Evolutionary conservation across 2,797 vertebrate species (phyloP).

Genomic region (Spheniscus humboldti): DNA sequence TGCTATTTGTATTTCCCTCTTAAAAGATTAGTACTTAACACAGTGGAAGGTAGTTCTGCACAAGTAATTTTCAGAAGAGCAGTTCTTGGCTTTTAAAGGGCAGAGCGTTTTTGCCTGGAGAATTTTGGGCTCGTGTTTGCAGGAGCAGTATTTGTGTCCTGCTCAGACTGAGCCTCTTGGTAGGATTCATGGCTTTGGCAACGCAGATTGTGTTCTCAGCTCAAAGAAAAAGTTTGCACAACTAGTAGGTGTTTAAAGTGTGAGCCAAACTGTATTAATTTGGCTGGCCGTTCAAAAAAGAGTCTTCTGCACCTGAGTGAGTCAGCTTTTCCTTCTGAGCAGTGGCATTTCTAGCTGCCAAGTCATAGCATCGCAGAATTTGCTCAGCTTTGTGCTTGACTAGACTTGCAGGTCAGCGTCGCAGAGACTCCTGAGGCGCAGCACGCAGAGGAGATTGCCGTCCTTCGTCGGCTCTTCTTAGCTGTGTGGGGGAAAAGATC

Average conservation of each 20-base stretch:
- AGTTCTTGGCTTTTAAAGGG: not conserved
- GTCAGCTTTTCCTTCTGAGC: not conserved
- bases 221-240: not conserved
- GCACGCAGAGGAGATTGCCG: not conserved
- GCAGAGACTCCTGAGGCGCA: accelerated
- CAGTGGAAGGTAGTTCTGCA: not conserved
- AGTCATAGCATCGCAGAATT: not conserved
- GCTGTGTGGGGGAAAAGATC: not conserved
- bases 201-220: not conserved
- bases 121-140: not conserved
- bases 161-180: not conserved
- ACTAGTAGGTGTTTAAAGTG: not conserved
- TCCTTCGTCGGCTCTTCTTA: accelerated
- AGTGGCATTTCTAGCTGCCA: not conserved
- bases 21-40: not conserved
- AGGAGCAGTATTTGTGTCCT: accelerated
- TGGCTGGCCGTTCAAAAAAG: not conserved
- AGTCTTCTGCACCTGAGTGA: not conserved
- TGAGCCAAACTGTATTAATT: not conserved
- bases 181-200: not conserved
- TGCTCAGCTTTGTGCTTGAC: not conserved
- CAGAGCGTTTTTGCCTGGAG: not conserved
- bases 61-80: not conserved
- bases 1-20: not conserved
- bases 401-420: not conserved